Evolutionary conservation across 2,113 vertebrate species (phyloP).

Genomic region (Hemichromis elongatus): DNA sequence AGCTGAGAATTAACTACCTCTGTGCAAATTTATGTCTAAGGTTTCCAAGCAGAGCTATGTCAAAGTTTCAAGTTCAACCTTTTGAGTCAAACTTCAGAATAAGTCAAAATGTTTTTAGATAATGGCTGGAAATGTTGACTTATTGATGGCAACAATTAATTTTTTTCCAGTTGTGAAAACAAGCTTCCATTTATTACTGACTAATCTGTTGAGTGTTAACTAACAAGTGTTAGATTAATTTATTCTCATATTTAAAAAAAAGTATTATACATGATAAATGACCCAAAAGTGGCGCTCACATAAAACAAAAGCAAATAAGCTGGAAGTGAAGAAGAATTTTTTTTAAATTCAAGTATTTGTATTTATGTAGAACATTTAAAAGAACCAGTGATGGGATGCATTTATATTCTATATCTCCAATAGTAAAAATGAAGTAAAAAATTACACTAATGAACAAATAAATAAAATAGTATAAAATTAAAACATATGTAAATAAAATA

Average conservation of each 20-base stretch:
- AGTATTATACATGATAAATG: not conserved
- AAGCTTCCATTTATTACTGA: not conserved
- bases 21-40: not conserved
- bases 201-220: not conserved
- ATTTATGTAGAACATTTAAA: not conserved
- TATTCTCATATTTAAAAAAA: not conserved
- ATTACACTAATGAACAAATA: not conserved
- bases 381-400: not conserved
- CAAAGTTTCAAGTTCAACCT: not conserved
- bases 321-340: not conserved
- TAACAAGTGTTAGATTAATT: not conserved
- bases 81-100: not conserved
- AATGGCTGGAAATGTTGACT: not conserved
- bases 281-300: not conserved
- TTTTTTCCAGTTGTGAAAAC: not conserved
- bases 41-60: not conserved
- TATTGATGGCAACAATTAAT: not conserved
- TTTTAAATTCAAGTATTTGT: not conserved
- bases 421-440: not conserved
- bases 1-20: not conserved
- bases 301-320: rapidly evolving
- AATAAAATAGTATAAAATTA: not conserved
- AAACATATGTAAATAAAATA: not conserved
- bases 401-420: not conserved
- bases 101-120: rapidly evolving